These are phyloP conservation scores for Lepidochitona cinerea DNA, from an alignment of 2,888 invertebrate species.

Conservation along the genomic window DNA sequence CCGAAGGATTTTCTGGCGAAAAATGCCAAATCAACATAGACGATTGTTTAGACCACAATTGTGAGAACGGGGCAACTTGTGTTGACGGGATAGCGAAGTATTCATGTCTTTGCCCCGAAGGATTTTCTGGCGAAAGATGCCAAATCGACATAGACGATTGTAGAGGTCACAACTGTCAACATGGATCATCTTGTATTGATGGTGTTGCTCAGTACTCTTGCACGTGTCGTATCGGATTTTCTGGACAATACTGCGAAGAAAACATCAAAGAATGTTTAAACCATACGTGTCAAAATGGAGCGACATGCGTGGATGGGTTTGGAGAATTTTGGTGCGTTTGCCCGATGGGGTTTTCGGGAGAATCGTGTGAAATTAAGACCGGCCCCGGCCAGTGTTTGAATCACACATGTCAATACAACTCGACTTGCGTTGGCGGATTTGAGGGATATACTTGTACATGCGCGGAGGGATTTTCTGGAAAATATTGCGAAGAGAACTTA, in stretches of 20 bases:
- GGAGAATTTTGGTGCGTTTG: neutral
- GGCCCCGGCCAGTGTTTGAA: neutral
- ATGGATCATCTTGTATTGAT: neutral
- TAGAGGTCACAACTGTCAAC: neutral
- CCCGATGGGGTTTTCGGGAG: neutral
- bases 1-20: neutral
- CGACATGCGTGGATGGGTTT: neutral
- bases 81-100: neutral
- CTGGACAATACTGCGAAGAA: neutral
- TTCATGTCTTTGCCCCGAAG: neutral
- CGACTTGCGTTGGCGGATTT: neutral
- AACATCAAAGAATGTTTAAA: neutral
- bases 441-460: neutral
- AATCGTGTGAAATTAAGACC: neutral
- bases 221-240: neutral
- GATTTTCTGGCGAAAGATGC: neutral
- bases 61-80: conserved; percentile 8
- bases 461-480: neutral
- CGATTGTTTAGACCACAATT: neutral
- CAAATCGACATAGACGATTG: neutral
- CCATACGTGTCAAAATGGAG: conserved; percentile 12
- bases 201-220: neutral
- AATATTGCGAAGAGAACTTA: neutral
- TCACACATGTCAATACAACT: neutral
- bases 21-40: neutral